Conservation (phyloP, 2,888 invertebrate species). For the Melikaiella ostensackeni region DNA sequence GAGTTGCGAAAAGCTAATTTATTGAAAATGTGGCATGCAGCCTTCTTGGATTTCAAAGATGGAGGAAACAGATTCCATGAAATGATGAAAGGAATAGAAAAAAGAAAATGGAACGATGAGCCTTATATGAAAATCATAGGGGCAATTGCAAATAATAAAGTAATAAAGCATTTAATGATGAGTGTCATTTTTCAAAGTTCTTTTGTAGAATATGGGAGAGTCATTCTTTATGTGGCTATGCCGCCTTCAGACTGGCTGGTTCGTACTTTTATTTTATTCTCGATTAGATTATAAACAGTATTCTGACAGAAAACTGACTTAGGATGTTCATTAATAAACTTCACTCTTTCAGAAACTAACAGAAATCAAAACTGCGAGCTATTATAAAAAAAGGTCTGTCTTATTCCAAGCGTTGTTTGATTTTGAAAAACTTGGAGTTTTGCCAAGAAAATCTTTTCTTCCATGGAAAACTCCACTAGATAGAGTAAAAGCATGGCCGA, state of each 20-base stretch:
- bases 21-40: slow-evolving; percentile 80
- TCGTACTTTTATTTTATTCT: slow-evolving; percentile 7
- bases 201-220: slow-evolving; percentile 80
- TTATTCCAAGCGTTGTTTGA: slow-evolving; percentile 86
- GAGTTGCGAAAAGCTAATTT: slow-evolving; percentile 80
- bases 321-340: neutral
- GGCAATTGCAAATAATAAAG: slow-evolving; percentile 79
- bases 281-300: neutral
- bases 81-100: slow-evolving; percentile 79
- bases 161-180: slow-evolving; percentile 82
- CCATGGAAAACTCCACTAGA: slow-evolving; percentile 78
- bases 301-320: neutral
- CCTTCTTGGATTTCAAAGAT: slow-evolving; percentile 81
- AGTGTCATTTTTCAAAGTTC: slow-evolving; percentile 81
- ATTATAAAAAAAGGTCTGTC: slow-evolving; percentile 81
- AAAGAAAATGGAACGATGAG: slow-evolving; percentile 76
- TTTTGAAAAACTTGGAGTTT: slow-evolving; percentile 79
- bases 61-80: slow-evolving; percentile 79
- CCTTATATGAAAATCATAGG: slow-evolving; percentile 81
- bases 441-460: slow-evolving; percentile 79
- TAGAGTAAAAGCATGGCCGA: neutral
- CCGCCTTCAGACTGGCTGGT: slow-evolving; percentile 56
- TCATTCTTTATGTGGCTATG: slow-evolving; percentile 82
- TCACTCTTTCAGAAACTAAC: slow-evolving; percentile 45
- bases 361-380: neutral